Percentiles rank a stretch among this genome's conserved stretches.
phyloP scores from a whole-genome alignment of 1,140 invertebrate genomes.

The Leptinotarsa lineolata region DNA sequence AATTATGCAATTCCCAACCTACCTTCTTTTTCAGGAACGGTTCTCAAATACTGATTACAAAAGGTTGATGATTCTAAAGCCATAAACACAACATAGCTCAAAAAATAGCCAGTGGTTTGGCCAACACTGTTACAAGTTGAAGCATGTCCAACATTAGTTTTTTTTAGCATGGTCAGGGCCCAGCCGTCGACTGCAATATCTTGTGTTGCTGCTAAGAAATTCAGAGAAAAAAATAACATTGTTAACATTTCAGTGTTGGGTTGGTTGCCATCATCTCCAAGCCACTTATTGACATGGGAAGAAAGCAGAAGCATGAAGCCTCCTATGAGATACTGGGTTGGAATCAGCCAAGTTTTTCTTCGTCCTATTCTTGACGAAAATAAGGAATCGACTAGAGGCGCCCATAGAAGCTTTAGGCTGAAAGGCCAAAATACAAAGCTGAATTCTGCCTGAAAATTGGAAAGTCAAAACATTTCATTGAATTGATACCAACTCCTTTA shows the following conservation, averaged over 20 bases:
- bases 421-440: slow-evolving; percentile 99
- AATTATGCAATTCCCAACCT: not conserved
- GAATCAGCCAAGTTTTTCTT: slow-evolving; percentile 96
- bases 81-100: slow-evolving; percentile 97
- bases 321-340: slow-evolving; percentile 85
- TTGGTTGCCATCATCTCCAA: slow-evolving; percentile 67
- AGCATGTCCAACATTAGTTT: slow-evolving; percentile 96
- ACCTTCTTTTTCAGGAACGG: slow-evolving; percentile 68
- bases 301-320: slow-evolving; percentile 86
- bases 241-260: slow-evolving; percentile 85
- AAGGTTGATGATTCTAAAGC: slow-evolving; percentile 96
- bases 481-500: slow-evolving; percentile 41
- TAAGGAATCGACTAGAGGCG: slow-evolving; percentile 93
- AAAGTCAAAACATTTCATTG: slow-evolving; percentile 14
- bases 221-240: slow-evolving; percentile 86
- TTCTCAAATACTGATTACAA: slow-evolving; percentile 90
- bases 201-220: slow-evolving; percentile 97
- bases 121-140: slow-evolving; percentile 99
- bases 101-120: slow-evolving; percentile 96
- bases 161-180: slow-evolving; percentile 97
- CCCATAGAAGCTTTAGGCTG: slow-evolving; percentile 96
- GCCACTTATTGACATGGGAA: slow-evolving; percentile 71
- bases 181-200: slow-evolving; percentile 99
- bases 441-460: slow-evolving; percentile 86
- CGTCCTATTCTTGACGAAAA: slow-evolving; percentile 84